Evolutionary conservation across 2,888 invertebrate species (phyloP).

Genomic region (Griposia aprilina): DNA sequence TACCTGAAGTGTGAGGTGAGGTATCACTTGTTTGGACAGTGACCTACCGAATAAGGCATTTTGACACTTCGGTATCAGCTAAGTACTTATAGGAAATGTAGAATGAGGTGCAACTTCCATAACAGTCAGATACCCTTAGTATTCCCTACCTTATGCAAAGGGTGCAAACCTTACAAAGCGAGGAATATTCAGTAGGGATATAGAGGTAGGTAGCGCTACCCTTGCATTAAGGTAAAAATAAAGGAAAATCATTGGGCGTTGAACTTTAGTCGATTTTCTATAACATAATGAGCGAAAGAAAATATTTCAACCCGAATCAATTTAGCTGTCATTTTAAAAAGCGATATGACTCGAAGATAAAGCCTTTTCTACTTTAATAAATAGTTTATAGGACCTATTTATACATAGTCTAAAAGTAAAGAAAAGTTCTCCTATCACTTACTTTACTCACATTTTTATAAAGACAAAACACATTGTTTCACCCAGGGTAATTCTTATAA

Average conservation of each 20-base stretch:
- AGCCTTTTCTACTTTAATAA: neutral
- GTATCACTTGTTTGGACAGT: conserved; percentile 1
- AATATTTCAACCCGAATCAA: neutral
- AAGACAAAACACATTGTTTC: conserved; percentile 5
- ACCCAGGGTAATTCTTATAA: conserved; percentile 15
- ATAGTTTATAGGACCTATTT: neutral
- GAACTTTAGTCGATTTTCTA: neutral
- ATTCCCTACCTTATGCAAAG: neutral
- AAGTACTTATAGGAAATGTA: neutral
- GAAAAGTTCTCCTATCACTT: neutral
- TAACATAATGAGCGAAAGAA: neutral
- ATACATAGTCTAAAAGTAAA: neutral
- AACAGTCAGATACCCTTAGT: neutral
- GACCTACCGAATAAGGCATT: conserved; percentile 7
- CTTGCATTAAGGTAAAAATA: neutral
- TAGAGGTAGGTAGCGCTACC: neutral
- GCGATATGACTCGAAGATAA: neutral
- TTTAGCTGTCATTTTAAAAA: neutral
- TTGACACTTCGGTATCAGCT: neutral
- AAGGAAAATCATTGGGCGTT: neutral
- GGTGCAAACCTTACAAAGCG: neutral
- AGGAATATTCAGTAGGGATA: neutral
- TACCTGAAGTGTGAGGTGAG: neutral
- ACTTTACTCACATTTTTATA: neutral
- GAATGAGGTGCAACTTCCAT: neutral